phyloP scores from a whole-genome alignment of 2,797 vertebrate genomes.

The Poecilia picta region DNA sequence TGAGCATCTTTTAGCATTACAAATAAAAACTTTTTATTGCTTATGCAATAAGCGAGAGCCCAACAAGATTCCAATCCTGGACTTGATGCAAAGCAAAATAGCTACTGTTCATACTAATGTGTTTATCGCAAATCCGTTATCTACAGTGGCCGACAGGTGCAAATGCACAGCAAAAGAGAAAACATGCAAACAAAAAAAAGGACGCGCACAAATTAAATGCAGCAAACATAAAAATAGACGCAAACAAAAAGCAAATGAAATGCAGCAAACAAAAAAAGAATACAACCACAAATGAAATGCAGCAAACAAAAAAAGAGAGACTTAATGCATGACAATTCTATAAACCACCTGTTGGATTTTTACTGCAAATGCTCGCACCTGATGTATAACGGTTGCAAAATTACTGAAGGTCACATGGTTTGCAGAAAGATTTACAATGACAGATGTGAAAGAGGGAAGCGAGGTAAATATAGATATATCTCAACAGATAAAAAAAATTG shows the following conservation, averaged over 20 bases:
- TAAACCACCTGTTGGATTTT: not conserved
- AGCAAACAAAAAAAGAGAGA: too few relatives aligned
- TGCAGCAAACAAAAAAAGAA: too few relatives aligned
- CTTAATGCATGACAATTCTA: not conserved
- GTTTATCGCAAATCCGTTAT: not conserved
- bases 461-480: not conserved
- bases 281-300: too few relatives aligned
- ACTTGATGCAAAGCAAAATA: not conserved
- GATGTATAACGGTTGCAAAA: not conserved
- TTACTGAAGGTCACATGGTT: not conserved
- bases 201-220: too few relatives aligned
- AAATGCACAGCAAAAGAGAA: too few relatives aligned
- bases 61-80: not conserved
- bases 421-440: not conserved
- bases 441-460: not conserved
- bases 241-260: too few relatives aligned
- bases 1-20: too few relatives aligned
- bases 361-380: not conserved
- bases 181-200: too few relatives aligned
- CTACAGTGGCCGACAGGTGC: too few relatives aligned
- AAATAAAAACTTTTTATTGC: not conserved
- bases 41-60: not conserved
- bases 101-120: not conserved
- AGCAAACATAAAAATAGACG: too few relatives aligned
- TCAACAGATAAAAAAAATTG: not conserved